Evolutionary conservation across 2,113 vertebrate genomes (phyloP).

Genomic region (Oreocharis arfaki): DNA sequence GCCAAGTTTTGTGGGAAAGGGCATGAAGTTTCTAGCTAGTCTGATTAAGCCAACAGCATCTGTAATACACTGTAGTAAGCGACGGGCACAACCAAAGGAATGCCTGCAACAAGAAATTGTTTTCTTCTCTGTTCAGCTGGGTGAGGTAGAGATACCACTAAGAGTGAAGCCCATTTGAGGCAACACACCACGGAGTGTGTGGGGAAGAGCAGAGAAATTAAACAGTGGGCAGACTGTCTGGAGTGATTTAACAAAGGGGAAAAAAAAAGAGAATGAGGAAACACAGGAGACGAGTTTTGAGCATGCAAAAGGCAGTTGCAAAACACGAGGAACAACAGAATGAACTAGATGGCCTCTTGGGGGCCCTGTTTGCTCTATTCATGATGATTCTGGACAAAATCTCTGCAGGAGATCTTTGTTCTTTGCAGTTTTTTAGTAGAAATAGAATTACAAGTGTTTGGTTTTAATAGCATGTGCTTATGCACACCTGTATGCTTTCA

Average conservation of each 20-base stretch:
- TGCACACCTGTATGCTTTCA: background rate
- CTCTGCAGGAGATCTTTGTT: background rate
- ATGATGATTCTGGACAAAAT: background rate
- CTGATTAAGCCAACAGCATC: background rate
- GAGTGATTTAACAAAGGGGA: background rate
- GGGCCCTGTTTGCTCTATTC: background rate
- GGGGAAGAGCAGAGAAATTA: background rate
- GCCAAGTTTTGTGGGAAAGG: background rate
- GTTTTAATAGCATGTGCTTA: background rate
- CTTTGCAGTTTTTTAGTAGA: background rate
- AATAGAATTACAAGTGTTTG: background rate
- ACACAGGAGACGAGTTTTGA: background rate
- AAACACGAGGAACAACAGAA: background rate
- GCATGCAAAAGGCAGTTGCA: background rate
- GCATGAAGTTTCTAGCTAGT: background rate
- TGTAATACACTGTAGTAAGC: background rate
- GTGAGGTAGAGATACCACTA: background rate
- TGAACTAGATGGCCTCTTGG: rapidly evolving
- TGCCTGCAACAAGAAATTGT: background rate
- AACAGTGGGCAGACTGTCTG: background rate
- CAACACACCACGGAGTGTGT: background rate
- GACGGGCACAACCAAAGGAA: background rate
- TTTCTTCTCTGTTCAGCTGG: background rate
- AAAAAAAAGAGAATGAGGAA: background rate
- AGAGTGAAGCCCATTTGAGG: background rate